Evolutionary conservation across 1,140 invertebrate species (phyloP).

Genomic region (Papilio polyxenes): DNA sequence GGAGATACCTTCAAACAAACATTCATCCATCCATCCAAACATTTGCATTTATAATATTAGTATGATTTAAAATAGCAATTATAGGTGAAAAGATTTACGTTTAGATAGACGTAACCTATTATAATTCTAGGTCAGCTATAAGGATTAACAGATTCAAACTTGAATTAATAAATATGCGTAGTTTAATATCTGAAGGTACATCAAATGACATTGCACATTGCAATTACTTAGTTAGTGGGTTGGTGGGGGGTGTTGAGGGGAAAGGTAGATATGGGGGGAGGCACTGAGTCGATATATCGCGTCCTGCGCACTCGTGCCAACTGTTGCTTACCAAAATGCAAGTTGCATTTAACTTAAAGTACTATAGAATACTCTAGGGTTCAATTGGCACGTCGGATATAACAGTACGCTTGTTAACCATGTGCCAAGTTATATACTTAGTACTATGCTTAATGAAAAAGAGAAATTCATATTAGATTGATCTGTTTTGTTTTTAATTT

Average conservation of each 20-base stretch:
- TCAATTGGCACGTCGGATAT: neutral
- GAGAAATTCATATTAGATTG: neutral
- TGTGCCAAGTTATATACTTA: neutral
- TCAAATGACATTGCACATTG: neutral
- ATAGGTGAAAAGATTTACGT: no score
- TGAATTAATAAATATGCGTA: neutral
- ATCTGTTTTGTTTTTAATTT: no score
- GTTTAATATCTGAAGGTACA: constrained; percentile 7
- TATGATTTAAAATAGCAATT: no score
- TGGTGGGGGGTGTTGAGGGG: neutral
- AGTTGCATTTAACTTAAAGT: neutral
- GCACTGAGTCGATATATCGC: neutral
- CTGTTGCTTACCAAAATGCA: constrained; percentile 11
- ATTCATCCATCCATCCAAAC: no score
- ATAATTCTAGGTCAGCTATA: no score
- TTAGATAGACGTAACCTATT: no score
- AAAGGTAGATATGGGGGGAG: neutral
- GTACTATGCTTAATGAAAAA: neutral
- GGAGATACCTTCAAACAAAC: no score
- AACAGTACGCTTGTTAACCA: neutral
- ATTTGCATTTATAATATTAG: no score
- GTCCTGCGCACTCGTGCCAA: neutral
- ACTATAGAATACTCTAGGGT: no score
- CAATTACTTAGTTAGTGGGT: neutral
- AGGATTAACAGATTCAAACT: no score